Conservation (phyloP, 2,888 invertebrate genomes). For the Cephus sareptanus region DNA sequence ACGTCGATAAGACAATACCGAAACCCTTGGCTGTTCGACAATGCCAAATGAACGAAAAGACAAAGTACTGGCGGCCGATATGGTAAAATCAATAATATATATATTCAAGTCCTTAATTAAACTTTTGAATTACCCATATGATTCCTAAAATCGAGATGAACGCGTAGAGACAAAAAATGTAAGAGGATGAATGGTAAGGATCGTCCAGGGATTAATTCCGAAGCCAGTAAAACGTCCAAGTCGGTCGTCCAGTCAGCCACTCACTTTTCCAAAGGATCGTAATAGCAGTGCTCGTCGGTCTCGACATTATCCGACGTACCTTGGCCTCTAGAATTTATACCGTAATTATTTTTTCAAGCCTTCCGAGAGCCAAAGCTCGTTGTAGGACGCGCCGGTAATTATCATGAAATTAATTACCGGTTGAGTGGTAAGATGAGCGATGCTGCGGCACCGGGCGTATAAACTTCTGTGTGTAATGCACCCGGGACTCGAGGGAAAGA, state of each 20-base stretch:
- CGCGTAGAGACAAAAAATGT: background rate
- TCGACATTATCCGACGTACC: background rate
- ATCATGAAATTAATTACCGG: conserved; percentile 53
- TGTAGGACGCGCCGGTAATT: conserved; percentile 40
- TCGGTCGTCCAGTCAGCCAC: background rate
- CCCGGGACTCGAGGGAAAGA: background rate
- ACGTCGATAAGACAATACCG: background rate
- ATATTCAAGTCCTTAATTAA: background rate
- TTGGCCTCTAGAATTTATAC: conserved; percentile 39
- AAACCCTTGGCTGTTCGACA: background rate
- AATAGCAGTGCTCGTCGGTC: conserved; percentile 20
- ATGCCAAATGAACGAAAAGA: too few relatives aligned
- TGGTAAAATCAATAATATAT: background rate
- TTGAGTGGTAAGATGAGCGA: conserved; percentile 46
- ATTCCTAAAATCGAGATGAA: background rate
- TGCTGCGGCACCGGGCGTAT: conserved; percentile 29
- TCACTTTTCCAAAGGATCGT: conserved; percentile 6
- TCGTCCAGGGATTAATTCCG: too few relatives aligned
- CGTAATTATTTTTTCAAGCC: conserved; percentile 43
- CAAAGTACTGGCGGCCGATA: background rate
- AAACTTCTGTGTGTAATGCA: conserved; percentile 23
- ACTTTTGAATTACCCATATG: too few relatives aligned
- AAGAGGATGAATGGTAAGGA: too few relatives aligned
- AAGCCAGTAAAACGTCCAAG: background rate
- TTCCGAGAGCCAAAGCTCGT: conserved; percentile 20